phyloP scores from a whole-genome alignment of 1,140 invertebrate genomes.

The Himalopsyche phryganea region DNA sequence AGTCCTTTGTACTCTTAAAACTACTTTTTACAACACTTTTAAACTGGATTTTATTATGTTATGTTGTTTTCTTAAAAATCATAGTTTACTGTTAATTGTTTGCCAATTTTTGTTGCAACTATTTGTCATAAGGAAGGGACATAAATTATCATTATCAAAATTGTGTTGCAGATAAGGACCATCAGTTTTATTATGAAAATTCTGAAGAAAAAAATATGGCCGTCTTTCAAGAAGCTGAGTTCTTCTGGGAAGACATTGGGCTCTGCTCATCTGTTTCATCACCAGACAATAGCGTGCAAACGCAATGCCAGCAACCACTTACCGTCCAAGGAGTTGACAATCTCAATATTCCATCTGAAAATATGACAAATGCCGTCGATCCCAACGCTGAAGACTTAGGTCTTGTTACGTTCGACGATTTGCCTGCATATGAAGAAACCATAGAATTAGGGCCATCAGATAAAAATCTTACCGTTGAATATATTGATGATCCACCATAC shows the following conservation, averaged over 20 bases:
- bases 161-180: neutral
- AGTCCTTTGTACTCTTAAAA: too few species aligned
- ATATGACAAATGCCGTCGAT: neutral
- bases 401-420: conserved; percentile 11
- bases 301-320: neutral
- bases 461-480: conserved; percentile 1
- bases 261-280: neutral
- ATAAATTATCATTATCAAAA: too few species aligned
- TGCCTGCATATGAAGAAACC: conserved; percentile 16
- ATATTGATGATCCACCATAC: neutral
- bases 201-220: neutral
- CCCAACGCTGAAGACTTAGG: neutral
- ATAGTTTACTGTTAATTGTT: too few species aligned
- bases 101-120: too few species aligned
- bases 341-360: neutral
- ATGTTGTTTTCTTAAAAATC: too few species aligned
- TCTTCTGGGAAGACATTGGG: too few species aligned
- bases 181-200: neutral
- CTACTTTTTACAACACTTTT: too few species aligned
- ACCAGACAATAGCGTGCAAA: neutral
- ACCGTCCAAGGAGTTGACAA: neutral
- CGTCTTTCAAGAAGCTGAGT: too few species aligned
- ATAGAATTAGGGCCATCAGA: conserved; percentile 6
- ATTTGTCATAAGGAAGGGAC: too few species aligned
- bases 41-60: too few species aligned